Evolutionary conservation across 2,888 invertebrate genomes (phyloP).

Genomic region (Drosophila recens): DNA sequence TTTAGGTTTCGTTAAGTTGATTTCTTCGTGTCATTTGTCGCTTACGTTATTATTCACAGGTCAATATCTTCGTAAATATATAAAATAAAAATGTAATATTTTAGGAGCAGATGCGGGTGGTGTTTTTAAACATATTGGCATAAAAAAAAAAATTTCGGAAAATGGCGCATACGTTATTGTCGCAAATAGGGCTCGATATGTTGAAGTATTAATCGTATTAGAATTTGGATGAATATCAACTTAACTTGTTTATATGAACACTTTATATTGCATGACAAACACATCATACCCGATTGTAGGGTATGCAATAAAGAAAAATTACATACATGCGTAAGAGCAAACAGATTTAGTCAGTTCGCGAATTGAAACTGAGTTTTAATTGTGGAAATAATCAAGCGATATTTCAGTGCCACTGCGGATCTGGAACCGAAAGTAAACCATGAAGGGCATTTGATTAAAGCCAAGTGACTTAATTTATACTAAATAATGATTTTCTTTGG

Average conservation of each 20-base stretch:
- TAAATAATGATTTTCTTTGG: not conserved
- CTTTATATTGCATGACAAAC: not conserved
- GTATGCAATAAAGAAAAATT: constrained; percentile 11
- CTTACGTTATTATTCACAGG: no score
- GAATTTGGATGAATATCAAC: no score
- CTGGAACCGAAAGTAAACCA: not conserved
- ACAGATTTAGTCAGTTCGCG: constrained; percentile 3
- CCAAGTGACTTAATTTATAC: not conserved
- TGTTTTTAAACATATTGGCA: no score
- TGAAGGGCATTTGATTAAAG: not conserved
- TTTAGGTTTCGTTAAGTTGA: no score
- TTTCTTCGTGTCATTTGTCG: no score
- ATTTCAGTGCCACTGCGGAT: constrained; percentile 25
- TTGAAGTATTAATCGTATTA: not conserved
- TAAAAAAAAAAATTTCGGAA: no score
- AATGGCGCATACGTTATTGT: no score
- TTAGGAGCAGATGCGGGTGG: no score
- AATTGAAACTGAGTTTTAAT: constrained; percentile 33
- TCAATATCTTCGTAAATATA: no score
- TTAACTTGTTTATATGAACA: no score
- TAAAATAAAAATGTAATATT: no score
- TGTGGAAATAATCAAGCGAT: constrained; percentile 30
- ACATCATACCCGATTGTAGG: not conserved
- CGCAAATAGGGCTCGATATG: no score
- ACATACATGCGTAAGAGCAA: constrained; percentile 1